Evolutionary conservation across 64 coral and sea anemone genomes (phyloP), one percentile per base, ranked within the genome.

Genomic region (Anthopleura sola): DNA sequence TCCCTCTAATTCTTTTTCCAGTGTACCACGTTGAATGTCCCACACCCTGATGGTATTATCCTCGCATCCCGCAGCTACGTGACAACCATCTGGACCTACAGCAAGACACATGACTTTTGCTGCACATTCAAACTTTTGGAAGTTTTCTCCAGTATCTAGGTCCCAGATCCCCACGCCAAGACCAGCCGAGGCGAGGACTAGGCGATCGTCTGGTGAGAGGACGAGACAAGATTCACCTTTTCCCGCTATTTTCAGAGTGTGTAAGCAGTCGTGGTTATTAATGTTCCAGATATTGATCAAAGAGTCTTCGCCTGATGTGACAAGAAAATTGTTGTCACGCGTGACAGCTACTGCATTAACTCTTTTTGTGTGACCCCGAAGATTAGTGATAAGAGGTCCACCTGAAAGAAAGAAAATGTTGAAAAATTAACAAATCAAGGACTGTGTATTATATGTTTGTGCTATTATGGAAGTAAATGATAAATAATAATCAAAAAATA

Each of bases 221-320:
- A 36, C 90, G 34, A 96, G 83, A 46, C 44, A 84, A 3, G 90
- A 91, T 23, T 37, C 83, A 19, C 84, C 87, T 24, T 92, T 90
- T 40, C 78, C 86, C 16, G 51, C 60, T 77, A 96, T 96, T 47
- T 86, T 92, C 5, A 92, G 76, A 0, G 94, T 92, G 85, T 96
- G 90, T 37, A 96, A 83, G 39, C 91, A 83, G 36, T 96, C 94
- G 12, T 89, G 87, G 81, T 96, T 96, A 12, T 88, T 82, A 8
- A 15, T 86, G 84, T 96, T 96, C 94, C 94, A 96, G 39, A 96
- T 80, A 47, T 96, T 96, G 46, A 96, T 78, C 2, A 92, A 78
- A 51, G 86, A 85, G 26, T 96, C 94, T 49, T 89, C 91, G 19
- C 90, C 94, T 86, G 90, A 89, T 18, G 94, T 96, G 66, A 86